Conservation (phyloP, 2,888 invertebrate species). For the Ornithoptera priamus region DNA sequence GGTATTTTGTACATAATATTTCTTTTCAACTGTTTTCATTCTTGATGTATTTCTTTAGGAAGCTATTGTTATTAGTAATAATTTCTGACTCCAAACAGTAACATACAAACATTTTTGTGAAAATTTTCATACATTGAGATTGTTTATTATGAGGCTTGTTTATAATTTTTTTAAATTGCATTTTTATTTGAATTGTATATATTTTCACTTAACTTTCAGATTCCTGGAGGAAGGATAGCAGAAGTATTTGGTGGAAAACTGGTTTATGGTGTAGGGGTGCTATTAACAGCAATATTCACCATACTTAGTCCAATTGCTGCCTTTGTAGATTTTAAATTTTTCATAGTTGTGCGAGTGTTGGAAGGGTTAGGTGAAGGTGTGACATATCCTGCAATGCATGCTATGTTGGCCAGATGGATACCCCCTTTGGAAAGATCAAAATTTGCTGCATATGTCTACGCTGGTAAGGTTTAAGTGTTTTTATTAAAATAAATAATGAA, state of each 20-base stretch:
- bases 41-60: not conserved
- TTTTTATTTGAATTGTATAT: not conserved
- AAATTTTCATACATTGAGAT: too few relatives aligned
- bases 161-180: not conserved
- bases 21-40: not conserved
- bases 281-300: slow-evolving; percentile 90
- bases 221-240: slow-evolving; percentile 90
- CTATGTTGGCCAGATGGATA: slow-evolving; percentile 95
- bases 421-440: slow-evolving; percentile 94
- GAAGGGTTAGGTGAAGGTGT: slow-evolving; percentile 95
- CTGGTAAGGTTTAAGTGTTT: slow-evolving; percentile 72
- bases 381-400: slow-evolving; percentile 96
- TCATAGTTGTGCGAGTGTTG: slow-evolving; percentile 87
- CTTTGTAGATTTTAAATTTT: slow-evolving; percentile 81
- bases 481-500: not conserved
- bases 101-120: too few relatives aligned
- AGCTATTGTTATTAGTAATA: not conserved
- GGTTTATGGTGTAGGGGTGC: slow-evolving; percentile 89
- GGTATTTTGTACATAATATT: slow-evolving; percentile 52
- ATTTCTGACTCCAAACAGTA: not conserved
- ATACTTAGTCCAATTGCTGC: slow-evolving; percentile 92
- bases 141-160: not conserved
- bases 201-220: slow-evolving; percentile 45
- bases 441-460: slow-evolving; percentile 93
- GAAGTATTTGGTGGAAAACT: slow-evolving; percentile 93